These are phyloP conservation scores for Cyclophora punctaria DNA, from an alignment of 2,888 invertebrate genomes.

Conservation along the genomic window DNA sequence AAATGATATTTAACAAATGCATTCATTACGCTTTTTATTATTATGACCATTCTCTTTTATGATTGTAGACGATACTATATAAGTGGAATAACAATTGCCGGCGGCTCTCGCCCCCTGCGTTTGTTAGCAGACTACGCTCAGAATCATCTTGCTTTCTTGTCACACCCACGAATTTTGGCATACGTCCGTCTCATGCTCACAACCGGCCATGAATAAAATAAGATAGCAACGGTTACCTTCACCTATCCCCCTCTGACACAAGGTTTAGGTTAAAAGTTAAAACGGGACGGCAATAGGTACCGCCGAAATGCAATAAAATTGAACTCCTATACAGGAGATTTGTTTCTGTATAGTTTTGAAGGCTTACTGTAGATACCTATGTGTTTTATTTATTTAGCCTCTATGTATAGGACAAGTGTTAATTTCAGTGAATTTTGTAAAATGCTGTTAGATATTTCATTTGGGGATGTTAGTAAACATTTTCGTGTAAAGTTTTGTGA, in stretches of 20 bases:
- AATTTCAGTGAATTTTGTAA: slow-evolving; percentile 37
- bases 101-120: slow-evolving; percentile 49
- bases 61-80: slow-evolving; percentile 21
- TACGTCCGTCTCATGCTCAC: slow-evolving; percentile 40
- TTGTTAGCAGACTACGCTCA: slow-evolving; percentile 50
- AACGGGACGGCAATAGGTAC: slow-evolving; percentile 37
- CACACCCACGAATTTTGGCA: slow-evolving; percentile 34
- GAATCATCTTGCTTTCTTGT: slow-evolving; percentile 39
- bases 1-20: slow-evolving; percentile 40
- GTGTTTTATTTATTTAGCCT: slow-evolving; percentile 49
- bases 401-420: slow-evolving; percentile 42
- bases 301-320: slow-evolving; percentile 58
- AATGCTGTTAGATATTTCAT: slow-evolving; percentile 5
- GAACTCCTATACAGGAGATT: slow-evolving; percentile 51
- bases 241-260: slow-evolving; percentile 42
- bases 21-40: slow-evolving; percentile 46
- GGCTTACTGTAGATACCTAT: slow-evolving; percentile 34
- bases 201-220: slow-evolving; percentile 59
- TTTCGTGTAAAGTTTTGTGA: neutral
- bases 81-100: slow-evolving; percentile 55
- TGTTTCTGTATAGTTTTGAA: slow-evolving; percentile 37
- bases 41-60: slow-evolving; percentile 25
- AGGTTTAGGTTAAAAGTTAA: slow-evolving; percentile 21
- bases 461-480: slow-evolving; percentile 22
- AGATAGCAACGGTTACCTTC: slow-evolving; percentile 44